Evolutionary conservation across 2,888 invertebrate species (phyloP).

Genomic region (Trissolcus japonicus): DNA sequence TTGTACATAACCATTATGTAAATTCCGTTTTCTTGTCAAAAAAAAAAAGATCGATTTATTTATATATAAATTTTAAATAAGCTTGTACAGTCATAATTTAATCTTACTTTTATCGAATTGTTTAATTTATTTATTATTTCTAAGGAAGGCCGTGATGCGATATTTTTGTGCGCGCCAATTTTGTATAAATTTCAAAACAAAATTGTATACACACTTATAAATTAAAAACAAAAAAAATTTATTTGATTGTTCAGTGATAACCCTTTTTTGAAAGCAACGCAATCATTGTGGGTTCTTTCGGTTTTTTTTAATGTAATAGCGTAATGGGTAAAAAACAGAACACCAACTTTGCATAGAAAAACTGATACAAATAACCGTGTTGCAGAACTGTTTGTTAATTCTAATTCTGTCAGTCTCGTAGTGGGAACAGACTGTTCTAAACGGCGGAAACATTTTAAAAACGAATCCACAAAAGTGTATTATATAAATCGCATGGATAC

Average conservation of each 20-base stretch:
- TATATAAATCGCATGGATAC: neutral
- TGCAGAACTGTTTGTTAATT: conserved; percentile 1
- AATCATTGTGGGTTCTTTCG: neutral
- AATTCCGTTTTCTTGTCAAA: neutral
- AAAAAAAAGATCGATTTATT: neutral
- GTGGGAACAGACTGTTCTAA: conserved; percentile 3
- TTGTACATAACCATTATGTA: conserved; percentile 2
- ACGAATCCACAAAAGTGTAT: neutral
- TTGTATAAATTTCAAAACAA: too few species aligned
- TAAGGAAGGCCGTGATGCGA: neutral
- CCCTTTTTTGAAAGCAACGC: neutral
- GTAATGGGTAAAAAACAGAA: conserved; percentile 20
- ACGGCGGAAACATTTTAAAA: conserved; percentile 30
- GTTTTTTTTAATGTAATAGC: conserved; percentile 22
- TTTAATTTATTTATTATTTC: neutral
- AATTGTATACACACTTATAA: too few species aligned
- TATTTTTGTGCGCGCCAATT: neutral
- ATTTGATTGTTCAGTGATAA: neutral
- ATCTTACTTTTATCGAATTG: neutral
- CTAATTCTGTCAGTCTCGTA: conserved; percentile 1
- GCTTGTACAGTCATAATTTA: too few species aligned
- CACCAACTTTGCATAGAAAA: conserved; percentile 31
- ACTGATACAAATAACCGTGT: neutral
- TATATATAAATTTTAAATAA: neutral
- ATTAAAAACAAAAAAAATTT: too few species aligned